Base-by-base conservation (phyloP, 1,140 invertebrate genomes). In the Diorhabda elongata region DNA sequence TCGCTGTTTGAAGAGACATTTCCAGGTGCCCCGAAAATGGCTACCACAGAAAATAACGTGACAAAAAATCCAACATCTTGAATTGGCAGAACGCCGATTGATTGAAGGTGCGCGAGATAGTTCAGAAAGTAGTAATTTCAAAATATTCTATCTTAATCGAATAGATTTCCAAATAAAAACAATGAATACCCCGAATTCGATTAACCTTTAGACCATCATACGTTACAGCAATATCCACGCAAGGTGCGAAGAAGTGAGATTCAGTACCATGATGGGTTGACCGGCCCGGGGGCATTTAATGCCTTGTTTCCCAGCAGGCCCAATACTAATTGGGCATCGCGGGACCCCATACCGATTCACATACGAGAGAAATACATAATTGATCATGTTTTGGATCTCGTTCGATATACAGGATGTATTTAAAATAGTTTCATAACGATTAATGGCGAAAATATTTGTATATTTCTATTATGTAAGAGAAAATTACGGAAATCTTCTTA, bases 291-390 rank as follows among this genome's bases (percentile, higher is more conserved):
- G 64, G 64, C 63, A 57, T 59, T 72, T 73, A 73, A 70, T 70
- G 71, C 67, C 71, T 63, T 73, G 71, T 73, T 62, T 70, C 71
- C 42, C 71, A 70, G 69, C 69, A 68, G 71, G 71, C 69, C 71
- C 69, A 57, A 47, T 73, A 70, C 71, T 73, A 73, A 73, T 73
- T 71, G 72, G 72, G 72, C 66, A 62, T 67, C 4, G 44, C 44
- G 42, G 67, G 66, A 42, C 65, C 62, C 68, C 69, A 68, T 67
- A 61, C 57, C 9, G 69, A n/a, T 41, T 61, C 44, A n/a, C 26
- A 62, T 62, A 62, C n/a, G 56, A 65, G 47, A 65, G 47, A 52
- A 52, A 52, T 52, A 52, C n/a, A 52, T 52, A 52, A 52, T 52
- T 52, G 47, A 52, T 8, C 47, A 52, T 52, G 6, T 52, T 52